These are phyloP conservation scores for Jordanella pulchra DNA, from an alignment of 2,797 vertebrate species.

Conservation along the genomic window DNA sequence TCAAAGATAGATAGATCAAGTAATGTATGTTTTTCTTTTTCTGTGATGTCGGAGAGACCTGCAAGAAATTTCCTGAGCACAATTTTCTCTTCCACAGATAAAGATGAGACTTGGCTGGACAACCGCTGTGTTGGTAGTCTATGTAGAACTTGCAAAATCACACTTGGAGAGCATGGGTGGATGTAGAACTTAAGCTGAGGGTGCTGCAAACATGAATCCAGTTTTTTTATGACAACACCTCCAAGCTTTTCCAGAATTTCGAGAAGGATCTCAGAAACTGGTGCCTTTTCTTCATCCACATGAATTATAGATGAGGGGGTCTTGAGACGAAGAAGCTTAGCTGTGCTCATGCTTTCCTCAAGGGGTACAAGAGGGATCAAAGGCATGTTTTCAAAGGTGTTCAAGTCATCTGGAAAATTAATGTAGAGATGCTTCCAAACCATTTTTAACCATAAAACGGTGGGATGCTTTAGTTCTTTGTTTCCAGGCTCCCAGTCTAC, in stretches of 20 bases:
- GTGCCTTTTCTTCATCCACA: slow-evolving; percentile 84
- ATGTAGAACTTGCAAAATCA: slow-evolving; percentile 92
- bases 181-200: slow-evolving; percentile 94
- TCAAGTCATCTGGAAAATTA: slow-evolving; percentile 92
- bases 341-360: slow-evolving; percentile 77
- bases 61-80: slow-evolving; percentile 90
- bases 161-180: slow-evolving; percentile 86
- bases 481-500: slow-evolving; percentile 91
- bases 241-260: slow-evolving; percentile 90
- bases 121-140: slow-evolving; percentile 88
- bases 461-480: slow-evolving; percentile 86
- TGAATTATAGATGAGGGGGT: slow-evolving; percentile 90
- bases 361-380: slow-evolving; percentile 90
- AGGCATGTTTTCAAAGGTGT: slow-evolving; percentile 94
- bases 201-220: slow-evolving; percentile 92
- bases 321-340: slow-evolving; percentile 90
- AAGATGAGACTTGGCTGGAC: slow-evolving; percentile 84
- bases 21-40: slow-evolving; percentile 91
- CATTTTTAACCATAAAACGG: slow-evolving; percentile 90
- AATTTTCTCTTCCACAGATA: slow-evolving; percentile 87
- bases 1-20: slow-evolving; percentile 93
- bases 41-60: slow-evolving; percentile 87
- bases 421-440: slow-evolving; percentile 97
- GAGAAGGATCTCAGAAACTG: slow-evolving; percentile 85
- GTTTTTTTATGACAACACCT: slow-evolving; percentile 89